Evolutionary conservation across 2,113 vertebrate species (phyloP).

Genomic region (Platichthys stellatus): DNA sequence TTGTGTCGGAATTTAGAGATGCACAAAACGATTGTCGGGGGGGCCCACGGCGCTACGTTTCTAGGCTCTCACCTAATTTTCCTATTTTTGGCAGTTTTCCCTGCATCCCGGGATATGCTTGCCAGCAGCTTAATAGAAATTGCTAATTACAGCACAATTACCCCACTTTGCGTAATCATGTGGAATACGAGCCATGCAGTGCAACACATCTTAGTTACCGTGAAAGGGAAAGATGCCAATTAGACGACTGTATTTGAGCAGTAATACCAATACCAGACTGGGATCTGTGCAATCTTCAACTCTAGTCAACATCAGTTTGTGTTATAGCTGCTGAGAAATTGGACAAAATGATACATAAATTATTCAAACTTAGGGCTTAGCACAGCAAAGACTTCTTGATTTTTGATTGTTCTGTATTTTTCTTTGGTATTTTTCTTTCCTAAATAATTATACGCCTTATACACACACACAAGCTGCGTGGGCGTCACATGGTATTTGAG

Average conservation of each 20-base stretch:
- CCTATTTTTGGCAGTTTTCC: slow-evolving; percentile 60
- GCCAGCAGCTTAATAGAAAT: slow-evolving; percentile 62
- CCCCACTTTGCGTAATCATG: slow-evolving; percentile 64
- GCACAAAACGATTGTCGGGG: slow-evolving; percentile 45
- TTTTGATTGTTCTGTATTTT: too few relatives aligned
- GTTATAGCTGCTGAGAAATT: neutral
- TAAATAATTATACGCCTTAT: neutral
- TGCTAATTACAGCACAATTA: slow-evolving; percentile 69
- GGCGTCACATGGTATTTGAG: neutral
- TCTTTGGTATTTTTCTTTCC: neutral
- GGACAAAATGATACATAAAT: neutral
- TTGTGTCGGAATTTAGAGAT: slow-evolving; percentile 28
- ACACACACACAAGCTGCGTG: neutral
- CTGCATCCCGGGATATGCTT: slow-evolving; percentile 40
- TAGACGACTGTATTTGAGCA: slow-evolving; percentile 27
- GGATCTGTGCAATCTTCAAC: neutral
- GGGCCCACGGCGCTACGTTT: slow-evolving; percentile 1
- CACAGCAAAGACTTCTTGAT: neutral
- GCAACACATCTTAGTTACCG: slow-evolving; percentile 51
- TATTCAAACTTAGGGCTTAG: neutral
- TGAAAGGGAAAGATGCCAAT: slow-evolving; percentile 28
- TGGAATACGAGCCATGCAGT: slow-evolving; percentile 46
- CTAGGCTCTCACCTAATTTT: slow-evolving; percentile 48
- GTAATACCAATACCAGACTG: neutral
- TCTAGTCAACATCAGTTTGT: slow-evolving; percentile 1